Evolutionary conservation across 2,797 vertebrate species (phyloP).

Genomic region (Xiphophorus birchmanni): DNA sequence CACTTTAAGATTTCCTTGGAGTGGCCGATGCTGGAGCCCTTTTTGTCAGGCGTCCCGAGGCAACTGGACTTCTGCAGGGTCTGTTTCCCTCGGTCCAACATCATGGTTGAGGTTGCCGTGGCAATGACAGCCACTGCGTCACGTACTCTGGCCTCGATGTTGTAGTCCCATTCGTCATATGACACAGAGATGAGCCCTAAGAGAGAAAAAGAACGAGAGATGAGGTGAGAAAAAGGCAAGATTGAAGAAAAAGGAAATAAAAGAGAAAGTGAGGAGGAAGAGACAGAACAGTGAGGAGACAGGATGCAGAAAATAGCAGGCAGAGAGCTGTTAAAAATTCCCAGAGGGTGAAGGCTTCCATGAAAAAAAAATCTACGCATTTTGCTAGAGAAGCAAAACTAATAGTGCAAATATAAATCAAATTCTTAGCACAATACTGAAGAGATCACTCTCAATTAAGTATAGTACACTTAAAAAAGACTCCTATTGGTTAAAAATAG

Average conservation of each 20-base stretch:
- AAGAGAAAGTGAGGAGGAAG: neutral
- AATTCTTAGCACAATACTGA: constrained; percentile 4
- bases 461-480: constrained; percentile 4
- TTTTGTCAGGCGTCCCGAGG: constrained; percentile 93
- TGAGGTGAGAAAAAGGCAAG: constrained; percentile 39
- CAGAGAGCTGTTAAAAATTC: constrained; percentile 42
- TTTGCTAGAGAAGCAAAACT: constrained; percentile 31
- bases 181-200: constrained; percentile 95
- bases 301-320: constrained; percentile 33
- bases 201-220: constrained; percentile 34
- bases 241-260: constrained; percentile 15
- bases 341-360: constrained; percentile 26
- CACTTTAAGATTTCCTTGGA: constrained; percentile 85
- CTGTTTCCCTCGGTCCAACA: constrained; percentile 94
- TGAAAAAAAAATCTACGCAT: constrained; percentile 36
- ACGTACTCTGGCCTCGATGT: constrained; percentile 95
- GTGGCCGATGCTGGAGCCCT: constrained; percentile 75
- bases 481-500: constrained; percentile 10
- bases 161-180: constrained; percentile 99
- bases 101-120: constrained; percentile 98
- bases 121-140: constrained; percentile 99
- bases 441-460: constrained; percentile 3
- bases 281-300: constrained; percentile 23
- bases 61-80: constrained; percentile 96
- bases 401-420: constrained; percentile 31